Percentiles rank a stretch among this genome's conserved stretches.
These are phyloP conservation scores for Piaya cayana DNA, from an alignment of 2,113 vertebrate species.

Conservation along the genomic window DNA sequence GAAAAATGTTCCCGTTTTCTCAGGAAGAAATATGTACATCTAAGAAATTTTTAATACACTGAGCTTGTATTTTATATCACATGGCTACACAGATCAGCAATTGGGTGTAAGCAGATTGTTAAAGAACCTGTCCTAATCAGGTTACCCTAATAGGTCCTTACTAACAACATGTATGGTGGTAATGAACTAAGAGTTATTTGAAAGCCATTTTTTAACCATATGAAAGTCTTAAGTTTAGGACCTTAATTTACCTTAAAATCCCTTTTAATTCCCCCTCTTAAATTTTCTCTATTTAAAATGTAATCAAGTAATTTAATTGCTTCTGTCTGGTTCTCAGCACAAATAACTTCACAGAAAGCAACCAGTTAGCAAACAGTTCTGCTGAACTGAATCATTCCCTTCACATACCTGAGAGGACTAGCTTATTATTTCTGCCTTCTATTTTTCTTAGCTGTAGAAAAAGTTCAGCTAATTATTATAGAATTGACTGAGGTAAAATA, in stretches of 20 bases:
- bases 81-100: not conserved
- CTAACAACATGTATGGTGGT: not conserved
- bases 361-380: not conserved
- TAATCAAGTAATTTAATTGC: not conserved
- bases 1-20: not conserved
- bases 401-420: not conserved
- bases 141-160: not conserved
- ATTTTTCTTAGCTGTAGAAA: not conserved
- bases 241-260: not conserved
- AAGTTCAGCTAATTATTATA: not conserved
- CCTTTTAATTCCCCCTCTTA: not conserved
- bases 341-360: not conserved
- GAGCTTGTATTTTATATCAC: not conserved
- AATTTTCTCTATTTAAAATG: not conserved
- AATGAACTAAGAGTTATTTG: not conserved
- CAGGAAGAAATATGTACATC: not conserved
- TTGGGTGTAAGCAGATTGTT: not conserved
- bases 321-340: not conserved
- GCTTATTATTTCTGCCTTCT: not conserved
- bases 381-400: not conserved
- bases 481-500: not conserved
- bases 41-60: not conserved
- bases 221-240: not conserved
- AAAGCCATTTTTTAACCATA: not conserved
- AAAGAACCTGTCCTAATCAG: not conserved